Evolutionary conservation across 2,888 invertebrate genomes (phyloP).

Genomic region (Epicampocera succincta): DNA sequence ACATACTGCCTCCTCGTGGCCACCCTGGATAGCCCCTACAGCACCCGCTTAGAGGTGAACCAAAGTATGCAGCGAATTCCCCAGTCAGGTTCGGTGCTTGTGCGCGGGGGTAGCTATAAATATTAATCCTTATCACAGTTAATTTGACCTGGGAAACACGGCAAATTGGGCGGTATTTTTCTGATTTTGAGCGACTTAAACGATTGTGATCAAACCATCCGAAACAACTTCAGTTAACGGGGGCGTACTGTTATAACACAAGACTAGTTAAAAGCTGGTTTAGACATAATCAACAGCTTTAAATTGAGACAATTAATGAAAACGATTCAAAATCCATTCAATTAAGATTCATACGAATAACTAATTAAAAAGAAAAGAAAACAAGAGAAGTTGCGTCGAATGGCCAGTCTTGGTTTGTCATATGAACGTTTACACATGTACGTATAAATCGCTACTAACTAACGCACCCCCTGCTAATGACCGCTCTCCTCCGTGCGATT

Average conservation of each 20-base stretch:
- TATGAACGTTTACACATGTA: neutral
- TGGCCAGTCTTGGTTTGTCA: conserved; percentile 52
- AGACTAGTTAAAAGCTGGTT: conserved; percentile 1
- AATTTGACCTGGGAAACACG: too few species aligned
- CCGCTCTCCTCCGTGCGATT: neutral
- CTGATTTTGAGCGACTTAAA: too few species aligned
- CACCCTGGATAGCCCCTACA: too few species aligned
- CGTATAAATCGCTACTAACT: neutral
- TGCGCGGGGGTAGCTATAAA: too few species aligned
- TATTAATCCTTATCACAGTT: too few species aligned
- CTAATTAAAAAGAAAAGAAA: conserved; percentile 58
- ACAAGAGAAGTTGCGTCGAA: conserved; percentile 18
- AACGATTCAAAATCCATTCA: conserved; percentile 46
- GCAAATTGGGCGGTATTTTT: too few species aligned
- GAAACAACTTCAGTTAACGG: neutral
- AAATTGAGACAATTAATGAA: conserved; percentile 41
- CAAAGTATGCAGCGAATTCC: too few species aligned
- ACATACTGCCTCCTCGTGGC: too few species aligned
- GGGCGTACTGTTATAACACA: neutral
- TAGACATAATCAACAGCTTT: neutral
- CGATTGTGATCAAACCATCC: too few species aligned
- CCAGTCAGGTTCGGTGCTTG: too few species aligned
- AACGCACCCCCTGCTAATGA: neutral
- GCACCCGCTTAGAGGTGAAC: too few species aligned
- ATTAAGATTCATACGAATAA: conserved; percentile 40